Evolutionary conservation across 2,797 vertebrate species (phyloP).

Genomic region (Gymnodraco acuticeps): DNA sequence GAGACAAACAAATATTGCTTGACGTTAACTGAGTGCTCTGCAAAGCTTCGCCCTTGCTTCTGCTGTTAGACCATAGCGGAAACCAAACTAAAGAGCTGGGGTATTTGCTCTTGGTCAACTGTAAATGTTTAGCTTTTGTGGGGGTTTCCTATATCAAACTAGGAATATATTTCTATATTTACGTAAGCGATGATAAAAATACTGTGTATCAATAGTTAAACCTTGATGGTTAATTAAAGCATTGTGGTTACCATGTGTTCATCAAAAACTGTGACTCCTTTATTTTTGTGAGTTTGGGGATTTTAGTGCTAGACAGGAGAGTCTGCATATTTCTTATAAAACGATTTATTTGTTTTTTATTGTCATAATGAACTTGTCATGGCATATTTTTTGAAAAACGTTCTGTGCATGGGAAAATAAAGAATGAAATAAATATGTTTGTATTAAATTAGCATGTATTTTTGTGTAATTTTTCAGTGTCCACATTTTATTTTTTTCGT

Average conservation of each 20-base stretch:
- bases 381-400: slow-evolving; percentile 68
- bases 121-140: slow-evolving; percentile 26
- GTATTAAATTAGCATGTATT: slow-evolving; percentile 21
- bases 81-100: background rate
- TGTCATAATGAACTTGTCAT: slow-evolving; percentile 52
- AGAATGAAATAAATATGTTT: slow-evolving; percentile 57
- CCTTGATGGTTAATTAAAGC: slow-evolving; percentile 15
- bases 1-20: background rate
- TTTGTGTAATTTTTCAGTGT: background rate
- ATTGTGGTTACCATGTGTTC: slow-evolving; percentile 17
- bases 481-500: no score
- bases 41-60: slow-evolving; percentile 4
- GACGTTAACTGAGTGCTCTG: background rate
- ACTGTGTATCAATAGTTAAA: slow-evolving; percentile 5
- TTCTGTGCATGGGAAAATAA: slow-evolving; percentile 76
- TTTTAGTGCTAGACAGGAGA: slow-evolving; percentile 23
- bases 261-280: slow-evolving; percentile 23
- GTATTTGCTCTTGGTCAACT: background rate
- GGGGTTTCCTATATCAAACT: slow-evolving; percentile 18
- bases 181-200: slow-evolving; percentile 17
- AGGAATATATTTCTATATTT: background rate
- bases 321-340: slow-evolving; percentile 57
- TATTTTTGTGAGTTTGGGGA: slow-evolving; percentile 39
- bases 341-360: slow-evolving; percentile 72
- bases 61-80: slow-evolving; percentile 14